These are phyloP conservation scores for Ectemnius cavifrons DNA, from an alignment of 2,888 invertebrate genomes.

Conservation along the genomic window DNA sequence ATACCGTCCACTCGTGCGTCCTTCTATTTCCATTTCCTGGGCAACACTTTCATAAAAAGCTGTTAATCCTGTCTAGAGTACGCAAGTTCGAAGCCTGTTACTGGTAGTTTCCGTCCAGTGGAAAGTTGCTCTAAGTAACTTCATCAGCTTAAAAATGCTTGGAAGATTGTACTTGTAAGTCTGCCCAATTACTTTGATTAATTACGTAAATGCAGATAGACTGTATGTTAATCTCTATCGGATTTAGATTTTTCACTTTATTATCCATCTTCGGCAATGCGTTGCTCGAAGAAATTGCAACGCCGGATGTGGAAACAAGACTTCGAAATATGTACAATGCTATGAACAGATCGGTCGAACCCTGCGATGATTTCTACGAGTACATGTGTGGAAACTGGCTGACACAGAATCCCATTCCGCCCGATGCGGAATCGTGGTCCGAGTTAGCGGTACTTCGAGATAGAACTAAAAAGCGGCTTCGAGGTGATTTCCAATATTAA, in stretches of 20 bases:
- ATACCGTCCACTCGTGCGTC: not conserved
- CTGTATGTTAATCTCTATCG: too few species aligned
- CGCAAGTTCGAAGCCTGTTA: not conserved
- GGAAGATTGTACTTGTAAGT: not conserved
- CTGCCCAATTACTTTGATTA: not conserved
- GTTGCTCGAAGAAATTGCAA: too few species aligned
- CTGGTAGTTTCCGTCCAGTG: not conserved
- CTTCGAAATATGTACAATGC: too few species aligned
- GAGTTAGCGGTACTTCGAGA: not conserved
- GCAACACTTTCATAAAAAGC: not conserved
- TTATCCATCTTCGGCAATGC: too few species aligned
- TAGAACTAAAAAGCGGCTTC: not conserved
- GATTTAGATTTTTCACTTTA: too few species aligned
- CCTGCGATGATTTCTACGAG: conserved; percentile 9
- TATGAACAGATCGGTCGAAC: not conserved
- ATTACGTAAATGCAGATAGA: too few species aligned
- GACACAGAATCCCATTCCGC: not conserved
- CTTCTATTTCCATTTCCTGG: not conserved
- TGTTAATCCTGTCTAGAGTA: not conserved
- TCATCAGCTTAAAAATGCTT: not conserved
- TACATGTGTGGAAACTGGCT: conserved; percentile 11
- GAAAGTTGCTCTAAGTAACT: not conserved
- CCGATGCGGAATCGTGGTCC: not conserved
- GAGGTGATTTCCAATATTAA: not conserved
- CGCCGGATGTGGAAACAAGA: too few species aligned